A percentile compares a stretch with the other conserved stretches of the same genome.
Conservation (phyloP, 2,113 vertebrate species). For the Hipposideros armiger region DNA sequence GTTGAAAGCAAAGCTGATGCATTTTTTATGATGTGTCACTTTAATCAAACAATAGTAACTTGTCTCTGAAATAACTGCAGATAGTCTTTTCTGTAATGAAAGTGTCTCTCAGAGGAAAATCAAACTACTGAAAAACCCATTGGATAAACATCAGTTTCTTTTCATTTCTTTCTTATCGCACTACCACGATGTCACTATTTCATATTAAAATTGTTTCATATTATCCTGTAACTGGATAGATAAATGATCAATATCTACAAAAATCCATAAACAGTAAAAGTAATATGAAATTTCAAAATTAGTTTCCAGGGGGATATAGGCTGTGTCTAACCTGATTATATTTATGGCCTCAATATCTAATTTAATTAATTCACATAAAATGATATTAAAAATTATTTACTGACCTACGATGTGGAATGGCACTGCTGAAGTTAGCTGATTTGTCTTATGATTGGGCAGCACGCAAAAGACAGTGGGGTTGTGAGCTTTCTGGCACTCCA, state of each 20-base stretch:
- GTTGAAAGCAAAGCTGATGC: neutral
- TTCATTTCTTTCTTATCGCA: neutral
- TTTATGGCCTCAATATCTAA: neutral
- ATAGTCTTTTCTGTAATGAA: neutral
- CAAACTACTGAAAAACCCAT: neutral
- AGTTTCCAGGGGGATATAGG: neutral
- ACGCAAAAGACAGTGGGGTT: neutral
- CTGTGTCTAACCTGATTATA: neutral
- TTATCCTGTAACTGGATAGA: neutral
- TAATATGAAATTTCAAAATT: conserved; percentile 31
- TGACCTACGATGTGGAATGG: neutral
- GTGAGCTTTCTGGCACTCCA: neutral
- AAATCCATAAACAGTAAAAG: neutral
- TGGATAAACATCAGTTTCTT: neutral
- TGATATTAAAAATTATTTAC: neutral
- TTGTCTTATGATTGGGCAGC: neutral
- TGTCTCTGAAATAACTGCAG: neutral
- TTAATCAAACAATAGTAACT: neutral
- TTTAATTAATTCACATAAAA: neutral
- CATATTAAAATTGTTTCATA: neutral
- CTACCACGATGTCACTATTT: neutral
- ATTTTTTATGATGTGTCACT: neutral
- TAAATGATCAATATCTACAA: neutral
- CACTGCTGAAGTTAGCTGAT: neutral
- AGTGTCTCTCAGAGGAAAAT: neutral